A percentile compares a stretch with the other conserved stretches of the same genome.
phyloP scores from a whole-genome alignment of 1,140 invertebrate genomes.

The Scaptomyza hsui region DNA sequence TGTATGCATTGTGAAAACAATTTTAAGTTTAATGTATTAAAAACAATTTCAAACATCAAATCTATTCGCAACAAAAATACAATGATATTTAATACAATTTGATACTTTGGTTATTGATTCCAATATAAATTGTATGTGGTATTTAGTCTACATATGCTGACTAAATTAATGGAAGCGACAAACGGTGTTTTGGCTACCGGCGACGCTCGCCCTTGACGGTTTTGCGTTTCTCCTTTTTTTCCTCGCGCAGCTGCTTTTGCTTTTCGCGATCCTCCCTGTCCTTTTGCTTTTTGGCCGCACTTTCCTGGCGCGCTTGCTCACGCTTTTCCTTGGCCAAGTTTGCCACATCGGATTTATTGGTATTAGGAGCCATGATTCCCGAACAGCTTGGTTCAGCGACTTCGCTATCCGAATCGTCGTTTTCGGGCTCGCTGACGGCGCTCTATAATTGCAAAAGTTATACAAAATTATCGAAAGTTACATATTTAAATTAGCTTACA shows the following conservation, averaged over 20 bases:
- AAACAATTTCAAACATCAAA: slow-evolving; percentile 52
- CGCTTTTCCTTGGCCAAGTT: slow-evolving; percentile 90
- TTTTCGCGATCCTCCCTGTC: slow-evolving; percentile 93
- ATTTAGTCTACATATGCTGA: slow-evolving; percentile 11
- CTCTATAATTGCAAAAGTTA: slow-evolving; percentile 49
- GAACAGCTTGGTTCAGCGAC: slow-evolving; percentile 84
- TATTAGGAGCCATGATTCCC: slow-evolving; percentile 87
- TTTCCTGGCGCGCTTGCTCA: slow-evolving; percentile 90
- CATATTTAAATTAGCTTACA: no score
- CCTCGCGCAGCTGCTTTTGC: slow-evolving; percentile 92
- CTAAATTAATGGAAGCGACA: slow-evolving; percentile 10
- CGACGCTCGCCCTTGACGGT: slow-evolving; percentile 93
- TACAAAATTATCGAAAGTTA: neutral
- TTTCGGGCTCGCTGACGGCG: slow-evolving; percentile 73
- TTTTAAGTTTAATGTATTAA: slow-evolving; percentile 67
- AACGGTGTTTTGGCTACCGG: slow-evolving; percentile 86
- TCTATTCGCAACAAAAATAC: slow-evolving; percentile 24
- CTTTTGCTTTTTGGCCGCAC: slow-evolving; percentile 93
- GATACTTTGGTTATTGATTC: slow-evolving; percentile 6
- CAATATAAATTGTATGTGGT: slow-evolving; percentile 10
- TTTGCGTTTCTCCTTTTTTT: slow-evolving; percentile 95
- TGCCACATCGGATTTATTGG: slow-evolving; percentile 89
- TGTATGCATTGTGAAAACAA: slow-evolving; percentile 49
- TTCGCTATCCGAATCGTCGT: slow-evolving; percentile 83
- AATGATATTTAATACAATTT: slow-evolving; percentile 23